phyloP scores from a whole-genome alignment of 2,888 invertebrate genomes.

The Eupeodes latifasciatus region DNA sequence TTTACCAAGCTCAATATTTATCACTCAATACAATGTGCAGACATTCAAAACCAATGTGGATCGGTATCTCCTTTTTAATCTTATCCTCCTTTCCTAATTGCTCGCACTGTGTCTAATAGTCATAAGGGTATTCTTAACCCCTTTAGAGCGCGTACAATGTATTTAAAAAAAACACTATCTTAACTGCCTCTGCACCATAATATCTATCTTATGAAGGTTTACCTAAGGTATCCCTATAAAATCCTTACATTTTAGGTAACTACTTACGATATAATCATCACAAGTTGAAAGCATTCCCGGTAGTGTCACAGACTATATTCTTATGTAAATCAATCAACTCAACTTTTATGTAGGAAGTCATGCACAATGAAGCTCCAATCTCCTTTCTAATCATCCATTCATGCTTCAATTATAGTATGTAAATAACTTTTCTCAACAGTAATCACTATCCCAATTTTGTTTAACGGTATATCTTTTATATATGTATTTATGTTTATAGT shows the following conservation, averaged over 20 bases:
- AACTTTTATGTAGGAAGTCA: slow-evolving; percentile 21
- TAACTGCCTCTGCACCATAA: too few species aligned
- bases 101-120: too few species aligned
- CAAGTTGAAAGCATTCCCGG: neutral
- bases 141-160: too few species aligned
- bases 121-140: too few species aligned
- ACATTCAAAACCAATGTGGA: too few species aligned
- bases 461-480: too few species aligned
- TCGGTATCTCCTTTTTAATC: too few species aligned
- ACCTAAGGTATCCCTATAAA: neutral
- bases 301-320: neutral
- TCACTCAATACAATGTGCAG: too few species aligned
- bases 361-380: slow-evolving; percentile 25
- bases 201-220: neutral
- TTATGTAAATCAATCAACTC: slow-evolving; percentile 26
- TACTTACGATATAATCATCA: neutral
- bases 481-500: too few species aligned
- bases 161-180: too few species aligned
- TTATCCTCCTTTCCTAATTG: too few species aligned
- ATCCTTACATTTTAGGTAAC: neutral
- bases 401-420: slow-evolving; percentile 56
- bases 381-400: slow-evolving; percentile 42
- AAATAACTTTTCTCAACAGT: slow-evolving; percentile 46
- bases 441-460: slow-evolving; percentile 49
- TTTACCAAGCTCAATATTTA: too few species aligned